These are phyloP conservation scores for Anniella stebbinsi DNA, from an alignment of 2,797 vertebrate genomes.

Conservation along the genomic window DNA sequence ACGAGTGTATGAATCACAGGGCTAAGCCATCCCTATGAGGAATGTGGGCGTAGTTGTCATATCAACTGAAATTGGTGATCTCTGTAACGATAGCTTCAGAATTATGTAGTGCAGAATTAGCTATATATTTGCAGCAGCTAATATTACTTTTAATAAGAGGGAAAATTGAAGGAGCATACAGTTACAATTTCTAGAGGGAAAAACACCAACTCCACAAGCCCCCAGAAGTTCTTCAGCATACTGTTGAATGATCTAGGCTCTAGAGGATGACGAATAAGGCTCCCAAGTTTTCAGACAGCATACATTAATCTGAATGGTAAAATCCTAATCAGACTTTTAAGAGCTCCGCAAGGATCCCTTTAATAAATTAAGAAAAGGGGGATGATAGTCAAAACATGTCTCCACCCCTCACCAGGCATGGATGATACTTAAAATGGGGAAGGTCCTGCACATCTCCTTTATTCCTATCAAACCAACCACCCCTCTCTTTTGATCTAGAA, in stretches of 20 bases:
- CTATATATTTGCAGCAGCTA: conserved; percentile 16
- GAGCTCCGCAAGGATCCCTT: neutral
- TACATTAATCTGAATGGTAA: neutral
- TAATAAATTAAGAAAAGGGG: neutral
- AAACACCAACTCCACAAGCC: neutral
- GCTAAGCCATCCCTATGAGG: no score
- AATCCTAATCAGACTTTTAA: neutral
- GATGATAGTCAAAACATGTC: no score
- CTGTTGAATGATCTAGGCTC: neutral
- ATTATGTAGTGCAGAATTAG: neutral
- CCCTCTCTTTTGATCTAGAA: neutral
- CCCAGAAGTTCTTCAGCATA: conserved; percentile 11
- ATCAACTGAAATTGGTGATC: neutral
- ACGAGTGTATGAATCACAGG: no score
- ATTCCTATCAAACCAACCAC: neutral
- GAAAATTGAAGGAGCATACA: conserved; percentile 32
- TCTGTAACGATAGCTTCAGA: neutral
- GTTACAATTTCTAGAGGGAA: neutral
- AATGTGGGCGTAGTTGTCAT: no score
- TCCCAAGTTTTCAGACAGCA: neutral
- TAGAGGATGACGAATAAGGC: neutral
- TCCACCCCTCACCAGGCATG: neutral
- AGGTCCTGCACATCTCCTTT: neutral
- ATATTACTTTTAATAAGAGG: conserved; percentile 32
- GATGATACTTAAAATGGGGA: neutral